Conservation (phyloP, 2,797 vertebrate genomes). For the Clarias fuscus region DNA sequence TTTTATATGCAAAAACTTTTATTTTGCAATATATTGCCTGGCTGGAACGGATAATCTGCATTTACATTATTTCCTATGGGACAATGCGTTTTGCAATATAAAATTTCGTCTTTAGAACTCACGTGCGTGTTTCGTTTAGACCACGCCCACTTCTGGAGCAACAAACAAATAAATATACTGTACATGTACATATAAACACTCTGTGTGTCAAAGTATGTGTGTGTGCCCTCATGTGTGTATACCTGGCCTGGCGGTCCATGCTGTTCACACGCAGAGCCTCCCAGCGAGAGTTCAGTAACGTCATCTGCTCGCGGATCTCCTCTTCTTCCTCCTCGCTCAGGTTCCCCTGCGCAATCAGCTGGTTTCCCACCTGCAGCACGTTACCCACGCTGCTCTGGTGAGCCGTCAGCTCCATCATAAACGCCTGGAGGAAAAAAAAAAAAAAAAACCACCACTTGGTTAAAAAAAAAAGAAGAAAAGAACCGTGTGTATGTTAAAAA, state of each 20-base stretch:
- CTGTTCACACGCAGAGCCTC: slow-evolving; percentile 90
- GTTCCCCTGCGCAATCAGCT: slow-evolving; percentile 89
- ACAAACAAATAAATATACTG: background rate
- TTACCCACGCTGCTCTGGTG: slow-evolving; percentile 98
- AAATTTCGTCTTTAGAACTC: too few relatives aligned
- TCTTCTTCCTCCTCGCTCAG: slow-evolving; percentile 92
- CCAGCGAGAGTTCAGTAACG: slow-evolving; percentile 93
- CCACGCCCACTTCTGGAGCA: background rate
- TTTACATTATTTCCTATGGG: too few relatives aligned
- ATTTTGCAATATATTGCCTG: too few relatives aligned
- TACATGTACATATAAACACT: background rate
- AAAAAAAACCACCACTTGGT: too few relatives aligned
- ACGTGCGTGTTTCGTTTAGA: background rate
- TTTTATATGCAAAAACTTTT: too few relatives aligned
- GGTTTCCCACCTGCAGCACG: slow-evolving; percentile 93
- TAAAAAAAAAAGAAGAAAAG: too few relatives aligned
- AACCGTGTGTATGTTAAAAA: background rate
- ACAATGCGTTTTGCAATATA: too few relatives aligned
- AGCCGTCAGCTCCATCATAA: slow-evolving; percentile 97
- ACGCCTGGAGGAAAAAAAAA: slow-evolving; percentile 27
- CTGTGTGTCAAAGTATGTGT: background rate
- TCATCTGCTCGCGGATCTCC: slow-evolving; percentile 97
- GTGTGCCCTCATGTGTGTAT: background rate
- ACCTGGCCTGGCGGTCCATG: slow-evolving; percentile 97
- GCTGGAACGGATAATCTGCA: too few relatives aligned